Conservation (phyloP, 2,113 vertebrate genomes). For the Psephotus haematonotus region DNA sequence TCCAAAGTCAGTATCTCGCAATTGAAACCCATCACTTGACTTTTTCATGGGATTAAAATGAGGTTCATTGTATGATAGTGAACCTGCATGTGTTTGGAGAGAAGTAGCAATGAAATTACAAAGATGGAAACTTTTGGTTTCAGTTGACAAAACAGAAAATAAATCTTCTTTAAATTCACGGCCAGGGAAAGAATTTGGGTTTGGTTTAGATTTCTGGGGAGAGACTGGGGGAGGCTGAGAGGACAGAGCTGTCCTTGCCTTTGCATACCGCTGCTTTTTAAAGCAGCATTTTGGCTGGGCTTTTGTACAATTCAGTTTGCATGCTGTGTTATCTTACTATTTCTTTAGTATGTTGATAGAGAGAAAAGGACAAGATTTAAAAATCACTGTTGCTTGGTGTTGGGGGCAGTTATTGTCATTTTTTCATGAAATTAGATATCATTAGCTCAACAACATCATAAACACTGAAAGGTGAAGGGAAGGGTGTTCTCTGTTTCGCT, state of each 20-base stretch:
- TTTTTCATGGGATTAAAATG: neutral
- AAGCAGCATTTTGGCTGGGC: conserved; percentile 53
- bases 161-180: neutral
- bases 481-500: neutral
- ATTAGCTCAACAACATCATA: neutral
- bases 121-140: conserved; percentile 10
- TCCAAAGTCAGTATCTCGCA: conserved; percentile 8
- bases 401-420: neutral
- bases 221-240: conserved; percentile 40
- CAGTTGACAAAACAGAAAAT: neutral
- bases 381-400: neutral
- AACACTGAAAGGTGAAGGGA: neutral
- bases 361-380: neutral
- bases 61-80: neutral
- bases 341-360: conserved; percentile 31
- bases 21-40: conserved; percentile 17
- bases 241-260: conserved; percentile 46
- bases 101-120: neutral
- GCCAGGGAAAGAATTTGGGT: conserved; percentile 42
- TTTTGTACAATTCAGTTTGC: conserved; percentile 66
- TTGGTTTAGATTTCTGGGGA: conserved; percentile 36
- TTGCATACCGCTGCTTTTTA: conserved; percentile 64
- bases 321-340: conserved; percentile 15
- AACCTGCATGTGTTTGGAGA: neutral
- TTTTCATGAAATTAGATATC: neutral